phyloP scores from a whole-genome alignment of 2,797 vertebrate species.

The Pygocentrus nattereri region DNA sequence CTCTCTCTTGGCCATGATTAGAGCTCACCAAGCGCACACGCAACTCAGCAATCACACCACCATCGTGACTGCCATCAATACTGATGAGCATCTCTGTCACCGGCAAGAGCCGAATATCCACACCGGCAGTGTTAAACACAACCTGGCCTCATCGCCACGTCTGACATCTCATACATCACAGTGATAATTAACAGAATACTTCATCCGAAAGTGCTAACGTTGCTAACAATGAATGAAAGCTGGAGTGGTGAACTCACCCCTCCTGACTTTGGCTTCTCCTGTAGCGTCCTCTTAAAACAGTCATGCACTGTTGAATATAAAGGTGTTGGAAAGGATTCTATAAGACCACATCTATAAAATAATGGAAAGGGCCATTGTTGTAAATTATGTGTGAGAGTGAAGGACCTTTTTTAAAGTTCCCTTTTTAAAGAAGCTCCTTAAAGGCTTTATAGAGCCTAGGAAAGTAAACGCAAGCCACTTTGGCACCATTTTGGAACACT shows the following conservation, averaged over 20 bases:
- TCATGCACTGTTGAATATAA: background rate
- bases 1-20: slow-evolving; percentile 45
- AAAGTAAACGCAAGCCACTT: too few species aligned
- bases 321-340: background rate
- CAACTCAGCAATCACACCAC: slow-evolving; percentile 51
- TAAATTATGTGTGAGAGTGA: background rate
- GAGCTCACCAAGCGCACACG: slow-evolving; percentile 37
- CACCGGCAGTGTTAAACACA: slow-evolving; percentile 30
- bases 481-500: too few species aligned
- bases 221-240: slow-evolving; percentile 1
- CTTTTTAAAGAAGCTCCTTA: too few species aligned
- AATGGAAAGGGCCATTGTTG: too few species aligned
- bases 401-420: too few species aligned
- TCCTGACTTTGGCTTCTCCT: background rate
- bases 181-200: slow-evolving; percentile 16
- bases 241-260: background rate
- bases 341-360: background rate
- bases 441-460: too few species aligned
- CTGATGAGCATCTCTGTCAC: slow-evolving; percentile 47
- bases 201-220: background rate
- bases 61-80: slow-evolving; percentile 39
- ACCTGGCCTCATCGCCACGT: slow-evolving; percentile 20
- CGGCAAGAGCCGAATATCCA: slow-evolving; percentile 19
- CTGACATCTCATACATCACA: slow-evolving; percentile 42
- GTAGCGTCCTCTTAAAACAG: background rate